phyloP scores from a whole-genome alignment of 1,140 invertebrate species.

The Belonocnema kinseyi region DNA sequence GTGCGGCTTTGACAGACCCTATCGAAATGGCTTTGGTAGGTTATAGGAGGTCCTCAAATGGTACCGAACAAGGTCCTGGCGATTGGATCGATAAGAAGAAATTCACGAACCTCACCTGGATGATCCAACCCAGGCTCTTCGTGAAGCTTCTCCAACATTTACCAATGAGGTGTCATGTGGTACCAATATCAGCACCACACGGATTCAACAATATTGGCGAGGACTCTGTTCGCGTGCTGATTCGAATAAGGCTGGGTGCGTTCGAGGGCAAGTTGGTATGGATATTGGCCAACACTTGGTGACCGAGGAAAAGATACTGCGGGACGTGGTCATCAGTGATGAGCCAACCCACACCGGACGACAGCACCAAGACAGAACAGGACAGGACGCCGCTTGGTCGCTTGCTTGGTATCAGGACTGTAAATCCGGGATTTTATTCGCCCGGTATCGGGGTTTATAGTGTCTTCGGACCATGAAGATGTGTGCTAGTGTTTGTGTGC shows the following conservation, averaged over 20 bases:
- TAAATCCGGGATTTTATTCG: slow-evolving; percentile 75
- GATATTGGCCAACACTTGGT: neutral
- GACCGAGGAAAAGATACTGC: slow-evolving; percentile 59
- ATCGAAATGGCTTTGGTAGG: slow-evolving; percentile 56
- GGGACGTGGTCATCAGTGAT: slow-evolving; percentile 63
- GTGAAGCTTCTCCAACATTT: too few species aligned
- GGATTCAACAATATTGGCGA: neutral
- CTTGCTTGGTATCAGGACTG: slow-evolving; percentile 69
- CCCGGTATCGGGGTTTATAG: slow-evolving; percentile 75
- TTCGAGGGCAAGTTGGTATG: too few species aligned
- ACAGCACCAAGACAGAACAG: slow-evolving; percentile 49
- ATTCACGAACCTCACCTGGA: too few species aligned
- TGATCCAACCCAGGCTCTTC: too few species aligned
- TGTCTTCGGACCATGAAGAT: slow-evolving; percentile 61
- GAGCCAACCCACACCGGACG: slow-evolving; percentile 69
- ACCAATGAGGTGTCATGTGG: too few species aligned
- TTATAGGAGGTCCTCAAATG: slow-evolving; percentile 72
- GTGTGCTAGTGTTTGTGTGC: slow-evolving; percentile 63
- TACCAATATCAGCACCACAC: too few species aligned
- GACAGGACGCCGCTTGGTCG: slow-evolving; percentile 39
- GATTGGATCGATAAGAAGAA: too few species aligned
- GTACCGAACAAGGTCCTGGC: slow-evolving; percentile 62
- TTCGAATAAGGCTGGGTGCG: slow-evolving; percentile 4
- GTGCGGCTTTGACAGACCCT: slow-evolving; percentile 64
- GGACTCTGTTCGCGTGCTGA: slow-evolving; percentile 16